These are phyloP conservation scores for Toxonevra muliebris DNA, from an alignment of 2,888 invertebrate genomes.

Conservation along the genomic window DNA sequence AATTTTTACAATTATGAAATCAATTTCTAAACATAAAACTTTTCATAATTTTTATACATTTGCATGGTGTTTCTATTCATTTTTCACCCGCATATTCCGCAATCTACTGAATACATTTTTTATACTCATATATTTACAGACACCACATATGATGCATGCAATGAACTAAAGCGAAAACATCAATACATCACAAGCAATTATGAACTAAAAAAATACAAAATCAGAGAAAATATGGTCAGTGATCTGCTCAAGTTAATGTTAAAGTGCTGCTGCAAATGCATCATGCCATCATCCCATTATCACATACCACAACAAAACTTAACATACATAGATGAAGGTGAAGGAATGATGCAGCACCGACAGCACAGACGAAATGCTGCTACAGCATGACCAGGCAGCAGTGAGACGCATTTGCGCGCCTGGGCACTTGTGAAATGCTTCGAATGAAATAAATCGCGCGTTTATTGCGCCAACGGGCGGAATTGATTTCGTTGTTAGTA, in stretches of 20 bases:
- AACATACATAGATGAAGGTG: slow-evolving; percentile 25
- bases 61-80: background rate
- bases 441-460: slow-evolving; percentile 58
- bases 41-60: background rate
- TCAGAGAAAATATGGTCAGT: background rate
- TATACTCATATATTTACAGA: no score
- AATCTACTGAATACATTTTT: background rate
- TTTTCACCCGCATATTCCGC: slow-evolving; percentile 2
- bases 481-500: background rate
- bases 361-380: background rate
- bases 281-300: slow-evolving; percentile 59
- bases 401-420: slow-evolving; percentile 48
- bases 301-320: slow-evolving; percentile 52
- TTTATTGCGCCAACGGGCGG: background rate
- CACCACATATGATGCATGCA: background rate
- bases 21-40: no score
- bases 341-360: slow-evolving; percentile 4
- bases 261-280: slow-evolving; percentile 34
- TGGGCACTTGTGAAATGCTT: slow-evolving; percentile 51
- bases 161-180: background rate
- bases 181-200: slow-evolving; percentile 17
- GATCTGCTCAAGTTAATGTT: background rate
- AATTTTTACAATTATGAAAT: no score
- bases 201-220: background rate
- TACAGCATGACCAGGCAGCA: no score